Base-by-base conservation (phyloP, 1,140 invertebrate species). In the Pogonognathellus flavescens region DNA sequence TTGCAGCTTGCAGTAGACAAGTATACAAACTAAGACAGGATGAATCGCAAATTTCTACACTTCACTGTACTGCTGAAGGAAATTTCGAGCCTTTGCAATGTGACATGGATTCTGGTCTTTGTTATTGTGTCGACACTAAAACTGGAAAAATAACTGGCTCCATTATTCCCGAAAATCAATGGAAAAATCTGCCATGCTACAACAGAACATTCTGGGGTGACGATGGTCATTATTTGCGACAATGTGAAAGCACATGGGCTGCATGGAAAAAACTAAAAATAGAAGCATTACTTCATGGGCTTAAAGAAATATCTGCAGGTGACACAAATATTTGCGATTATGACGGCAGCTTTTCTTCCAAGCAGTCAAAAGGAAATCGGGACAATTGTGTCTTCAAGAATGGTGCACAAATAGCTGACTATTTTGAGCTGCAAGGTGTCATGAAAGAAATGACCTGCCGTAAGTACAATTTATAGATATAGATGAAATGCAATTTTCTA, bases 281-380 rank as follows among this genome's bases (percentile, higher is more conserved):
- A 0, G 88, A 89, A 80, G 86, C 85, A 7, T 14, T 1, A 18
- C 18, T 88, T 10, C 88, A 89, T 83, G 88, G 88, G 22, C 25
- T 87, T 0, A 72, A n/a, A 25, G 4, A 76, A 18, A 50, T 76
- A 50, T 70, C 10, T 70, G 49, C 80, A 25, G 60, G n/a, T 11
- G 20, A 91, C 52, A 91, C 91, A 13, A 90, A 92, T 0, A 90
- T 88, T 25, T 93, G 93, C 86, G 89, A 92, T 84, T 88, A 90
- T 25, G 91, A 93, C 88, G 93, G 92, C 14, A 89, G 89, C 7
- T 93, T 90, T 89, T 91, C 91, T n/a, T 90, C 92, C 6, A 92
- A 92, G 84, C 93, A 93, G 89, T 93, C 92, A 86, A 93, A 92
- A 90, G 92, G 92, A 25, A 92, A 93, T 22, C 66, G 85, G 49